Percentiles rank a stretch among this genome's conserved stretches.
phyloP scores from a whole-genome alignment of 2,888 invertebrate genomes.

The Leptinotarsa tumamoca region DNA sequence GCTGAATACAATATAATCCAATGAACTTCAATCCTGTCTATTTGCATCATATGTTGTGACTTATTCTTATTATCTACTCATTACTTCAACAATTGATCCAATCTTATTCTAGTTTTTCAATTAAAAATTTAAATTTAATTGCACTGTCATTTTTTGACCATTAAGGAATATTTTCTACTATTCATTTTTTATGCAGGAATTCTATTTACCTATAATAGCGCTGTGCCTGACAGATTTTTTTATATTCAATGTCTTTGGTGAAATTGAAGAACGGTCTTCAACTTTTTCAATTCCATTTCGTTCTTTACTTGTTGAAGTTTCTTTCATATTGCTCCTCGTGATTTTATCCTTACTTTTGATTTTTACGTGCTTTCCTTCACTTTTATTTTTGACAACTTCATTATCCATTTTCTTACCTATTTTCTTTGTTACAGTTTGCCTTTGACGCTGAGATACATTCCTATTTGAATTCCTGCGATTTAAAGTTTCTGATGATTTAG shows the following conservation, averaged over 20 bases:
- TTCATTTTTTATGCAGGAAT: neutral
- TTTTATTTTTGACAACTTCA: neutral
- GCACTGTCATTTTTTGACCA: neutral
- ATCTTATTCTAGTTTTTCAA: neutral
- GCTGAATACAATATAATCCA: too few relatives aligned
- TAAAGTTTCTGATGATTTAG: constrained; percentile 33
- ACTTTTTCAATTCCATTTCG: neutral
- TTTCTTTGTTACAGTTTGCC: constrained; percentile 26
- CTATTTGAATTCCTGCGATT: constrained; percentile 46
- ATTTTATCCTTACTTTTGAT: constrained; percentile 12
- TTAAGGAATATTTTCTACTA: neutral
- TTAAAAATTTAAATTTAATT: constrained; percentile 8
- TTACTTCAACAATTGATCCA: too few relatives aligned
- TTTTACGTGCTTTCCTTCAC: neutral
- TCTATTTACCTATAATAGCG: neutral
- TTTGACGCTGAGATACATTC: constrained; percentile 43
- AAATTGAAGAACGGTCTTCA: neutral
- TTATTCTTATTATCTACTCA: too few relatives aligned
- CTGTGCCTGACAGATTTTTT: neutral
- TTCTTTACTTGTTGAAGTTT: neutral
- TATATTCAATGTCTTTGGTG: neutral
- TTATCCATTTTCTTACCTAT: constrained; percentile 11
- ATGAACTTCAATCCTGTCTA: too few relatives aligned
- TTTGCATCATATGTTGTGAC: too few relatives aligned
- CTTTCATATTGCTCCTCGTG: constrained; percentile 9